Base-by-base conservation (phyloP, 1,140 invertebrate species). In the Drosophila bipectinata region DNA sequence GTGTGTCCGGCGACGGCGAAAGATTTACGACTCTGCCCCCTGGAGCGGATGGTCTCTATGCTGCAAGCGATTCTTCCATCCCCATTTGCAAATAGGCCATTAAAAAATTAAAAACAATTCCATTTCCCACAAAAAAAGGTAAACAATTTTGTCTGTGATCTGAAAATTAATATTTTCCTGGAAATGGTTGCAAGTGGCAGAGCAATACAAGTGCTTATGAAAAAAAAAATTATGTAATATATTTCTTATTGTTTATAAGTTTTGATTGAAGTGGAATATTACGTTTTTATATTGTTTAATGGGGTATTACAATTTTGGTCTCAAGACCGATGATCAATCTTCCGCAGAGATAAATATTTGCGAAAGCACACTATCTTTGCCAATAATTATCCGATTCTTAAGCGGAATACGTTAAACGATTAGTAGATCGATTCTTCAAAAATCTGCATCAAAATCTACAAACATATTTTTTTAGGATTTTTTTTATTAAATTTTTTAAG, bases 1-100 rank as follows among this genome's bases (percentile, higher is more conserved):
- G 93, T 44, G 41, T 92, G 59, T 51, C 14, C 61, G 44, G 45
- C 21, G 41, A 45, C 39, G 41, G 44, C 4, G 37, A 4, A 64
- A 41, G 57, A 62, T 57, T 73, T 57, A 47, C 55, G 39, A 47
- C 44, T 32, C 26, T 60, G 39, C 32, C 41, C 44, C 44, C 3
- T 14, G 44, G 18, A n/a, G 34, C 34, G 56, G 44, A 15, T 15
- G 34, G 56, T 12, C 39, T 49, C 45, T 9, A 18, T 24, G 62
- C 30, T 30, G 45, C 7, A 28, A 32, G 18, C 34, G 34, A 30
- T 44, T 51, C 34, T 15, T 52, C 59, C n/a, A 63, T 52, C 44
- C 18, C 34, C 3, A 64, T 34, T 66, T 47, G 30, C 63, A 34
- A 67, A 51, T 41, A 52, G 41, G 7, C 59, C 37, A 66, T 30